Conservation (phyloP, 2,113 vertebrate species). For the Puffinus mauretanicus region DNA sequence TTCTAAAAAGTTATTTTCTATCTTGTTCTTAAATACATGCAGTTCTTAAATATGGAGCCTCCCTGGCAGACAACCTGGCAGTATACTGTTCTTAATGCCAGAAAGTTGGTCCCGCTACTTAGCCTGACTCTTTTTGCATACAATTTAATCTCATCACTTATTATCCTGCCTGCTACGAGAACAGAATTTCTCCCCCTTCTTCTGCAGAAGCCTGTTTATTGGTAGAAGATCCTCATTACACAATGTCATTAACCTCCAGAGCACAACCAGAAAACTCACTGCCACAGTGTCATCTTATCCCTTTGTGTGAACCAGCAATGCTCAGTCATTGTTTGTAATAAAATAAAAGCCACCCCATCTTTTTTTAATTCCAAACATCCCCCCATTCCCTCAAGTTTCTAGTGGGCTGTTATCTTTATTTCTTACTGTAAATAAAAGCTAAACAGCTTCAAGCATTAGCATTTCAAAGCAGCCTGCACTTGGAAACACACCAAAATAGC, state of each 20-base stretch:
- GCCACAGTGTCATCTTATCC: neutral
- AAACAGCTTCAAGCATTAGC: conserved; percentile 3
- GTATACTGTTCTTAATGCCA: neutral
- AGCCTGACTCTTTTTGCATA: neutral
- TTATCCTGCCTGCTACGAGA: neutral
- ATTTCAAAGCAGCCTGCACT: conserved; percentile 45
- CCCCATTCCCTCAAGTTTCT: neutral
- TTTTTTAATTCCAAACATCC: neutral
- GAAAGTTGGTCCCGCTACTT: neutral
- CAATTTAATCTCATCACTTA: neutral
- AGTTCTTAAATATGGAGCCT: neutral
- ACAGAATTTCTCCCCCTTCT: neutral
- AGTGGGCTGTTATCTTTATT: neutral
- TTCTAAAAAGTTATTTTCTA: neutral
- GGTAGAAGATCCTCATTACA: neutral
- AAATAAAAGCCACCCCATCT: neutral
- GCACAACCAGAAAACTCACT: neutral
- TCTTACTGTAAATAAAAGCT: conserved; percentile 20
- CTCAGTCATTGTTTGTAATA: neutral
- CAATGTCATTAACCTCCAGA: neutral
- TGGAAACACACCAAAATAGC: conserved; percentile 32
- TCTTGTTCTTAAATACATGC: neutral
- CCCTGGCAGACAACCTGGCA: neutral
- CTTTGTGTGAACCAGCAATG: neutral
- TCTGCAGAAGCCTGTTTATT: neutral